These are phyloP conservation scores for Volucella bombylans DNA, from an alignment of 2,888 invertebrate species.

Conservation along the genomic window DNA sequence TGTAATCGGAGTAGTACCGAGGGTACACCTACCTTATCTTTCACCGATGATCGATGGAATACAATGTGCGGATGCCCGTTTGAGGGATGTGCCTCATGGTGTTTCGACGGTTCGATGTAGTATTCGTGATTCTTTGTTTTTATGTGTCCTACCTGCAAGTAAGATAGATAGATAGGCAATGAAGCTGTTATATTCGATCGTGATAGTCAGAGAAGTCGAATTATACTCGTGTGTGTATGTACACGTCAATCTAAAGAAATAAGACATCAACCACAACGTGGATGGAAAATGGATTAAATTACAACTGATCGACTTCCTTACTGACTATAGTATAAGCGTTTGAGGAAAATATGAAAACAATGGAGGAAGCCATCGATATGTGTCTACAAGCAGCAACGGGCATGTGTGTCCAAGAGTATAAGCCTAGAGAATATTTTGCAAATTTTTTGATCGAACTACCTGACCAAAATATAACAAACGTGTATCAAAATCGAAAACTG, in stretches of 20 bases:
- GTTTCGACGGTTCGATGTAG: constrained; percentile 88
- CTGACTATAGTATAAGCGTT: too few species aligned
- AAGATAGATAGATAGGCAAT: too few species aligned
- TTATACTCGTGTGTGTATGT: not conserved
- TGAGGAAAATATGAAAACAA: too few species aligned
- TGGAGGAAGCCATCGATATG: too few species aligned
- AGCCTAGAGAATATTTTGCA: too few species aligned
- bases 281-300: constrained; percentile 16
- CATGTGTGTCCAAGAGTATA: too few species aligned
- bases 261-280: constrained; percentile 47
- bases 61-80: constrained; percentile 86
- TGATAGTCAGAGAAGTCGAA: not conserved
- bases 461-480: too few species aligned
- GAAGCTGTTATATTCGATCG: too few species aligned
- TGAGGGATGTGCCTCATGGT: constrained; percentile 81
- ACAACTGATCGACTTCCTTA: not conserved
- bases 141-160: constrained; percentile 86
- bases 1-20: constrained; percentile 23
- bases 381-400: too few species aligned
- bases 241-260: constrained; percentile 2
- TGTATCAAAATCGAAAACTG: too few species aligned
- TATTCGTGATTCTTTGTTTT: constrained; percentile 87
- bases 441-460: too few species aligned
- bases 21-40: constrained; percentile 78
- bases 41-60: constrained; percentile 87